Conservation (phyloP, 2,797 vertebrate genomes). For the Protonibea diacanthus region DNA sequence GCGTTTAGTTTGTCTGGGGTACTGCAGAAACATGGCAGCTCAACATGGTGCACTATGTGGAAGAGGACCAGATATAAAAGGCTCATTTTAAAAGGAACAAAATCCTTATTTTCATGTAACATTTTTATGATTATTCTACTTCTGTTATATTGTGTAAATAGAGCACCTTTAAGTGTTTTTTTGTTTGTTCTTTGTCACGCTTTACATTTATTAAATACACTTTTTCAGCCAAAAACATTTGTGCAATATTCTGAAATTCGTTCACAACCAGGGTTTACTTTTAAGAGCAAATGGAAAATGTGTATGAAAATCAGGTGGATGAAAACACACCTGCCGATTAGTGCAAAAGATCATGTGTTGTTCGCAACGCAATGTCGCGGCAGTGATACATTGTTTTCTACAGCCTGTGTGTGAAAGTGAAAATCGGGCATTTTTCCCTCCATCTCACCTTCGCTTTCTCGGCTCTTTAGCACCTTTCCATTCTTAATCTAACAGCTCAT, state of each 20-base stretch:
- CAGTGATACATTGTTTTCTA: not conserved
- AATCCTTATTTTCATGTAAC: too few species aligned
- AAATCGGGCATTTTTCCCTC: constrained; percentile 16
- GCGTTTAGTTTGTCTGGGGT: too few species aligned
- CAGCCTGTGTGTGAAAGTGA: constrained; percentile 28
- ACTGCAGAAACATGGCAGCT: too few species aligned
- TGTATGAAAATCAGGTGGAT: not conserved
- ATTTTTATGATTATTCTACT: too few species aligned
- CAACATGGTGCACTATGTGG: too few species aligned
- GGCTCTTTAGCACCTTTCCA: constrained; percentile 51
- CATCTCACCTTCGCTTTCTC: constrained; percentile 43
- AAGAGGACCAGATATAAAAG: too few species aligned
- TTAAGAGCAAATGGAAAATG: not conserved
- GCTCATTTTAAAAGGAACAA: too few species aligned
- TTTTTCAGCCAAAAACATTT: too few species aligned
- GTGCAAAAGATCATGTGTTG: not conserved
- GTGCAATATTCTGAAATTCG: not conserved
- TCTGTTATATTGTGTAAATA: too few species aligned
- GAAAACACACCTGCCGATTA: not conserved
- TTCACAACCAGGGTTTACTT: not conserved
- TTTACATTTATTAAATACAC: too few species aligned
- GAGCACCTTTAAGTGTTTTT: too few species aligned
- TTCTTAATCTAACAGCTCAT: constrained; percentile 41
- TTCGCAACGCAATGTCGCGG: constrained; percentile 3
- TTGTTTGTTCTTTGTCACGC: too few species aligned